Evolutionary conservation across 2,113 vertebrate species (phyloP).

Genomic region (Prionailurus bengalensis): DNA sequence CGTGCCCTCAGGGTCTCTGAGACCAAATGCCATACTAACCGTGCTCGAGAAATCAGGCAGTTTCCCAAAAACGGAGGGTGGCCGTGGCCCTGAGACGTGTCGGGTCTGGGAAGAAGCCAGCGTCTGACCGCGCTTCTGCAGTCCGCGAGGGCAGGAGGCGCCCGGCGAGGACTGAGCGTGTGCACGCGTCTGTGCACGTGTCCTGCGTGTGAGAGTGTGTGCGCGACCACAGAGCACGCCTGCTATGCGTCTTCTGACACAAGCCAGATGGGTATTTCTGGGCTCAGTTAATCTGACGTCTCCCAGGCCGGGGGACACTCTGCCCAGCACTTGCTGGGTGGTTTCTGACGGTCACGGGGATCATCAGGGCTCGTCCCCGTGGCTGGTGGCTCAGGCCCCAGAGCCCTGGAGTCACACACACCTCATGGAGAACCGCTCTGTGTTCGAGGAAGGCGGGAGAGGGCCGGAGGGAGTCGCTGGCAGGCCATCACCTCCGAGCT

Average conservation of each 20-base stretch:
- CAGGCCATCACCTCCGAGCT: background rate
- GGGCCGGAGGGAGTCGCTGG: background rate
- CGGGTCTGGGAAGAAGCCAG: background rate
- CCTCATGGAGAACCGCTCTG: background rate
- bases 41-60: background rate
- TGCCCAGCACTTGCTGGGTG: too few relatives aligned
- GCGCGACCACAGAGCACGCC: background rate
- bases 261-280: background rate
- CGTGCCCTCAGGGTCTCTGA: background rate
- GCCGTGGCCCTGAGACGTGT: background rate
- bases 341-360: background rate
- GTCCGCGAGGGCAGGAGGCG: background rate
- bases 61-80: background rate
- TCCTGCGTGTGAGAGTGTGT: background rate
- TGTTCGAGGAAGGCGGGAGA: background rate
- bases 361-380: background rate
- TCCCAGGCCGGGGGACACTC: background rate
- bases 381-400: background rate
- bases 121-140: background rate
- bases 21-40: fast-evolving
- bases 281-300: background rate
- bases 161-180: background rate
- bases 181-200: too few relatives aligned
- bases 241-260: background rate
- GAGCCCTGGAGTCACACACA: background rate